phyloP scores from a whole-genome alignment of 2,888 invertebrate species.

The Pterostichus niger region DNA sequence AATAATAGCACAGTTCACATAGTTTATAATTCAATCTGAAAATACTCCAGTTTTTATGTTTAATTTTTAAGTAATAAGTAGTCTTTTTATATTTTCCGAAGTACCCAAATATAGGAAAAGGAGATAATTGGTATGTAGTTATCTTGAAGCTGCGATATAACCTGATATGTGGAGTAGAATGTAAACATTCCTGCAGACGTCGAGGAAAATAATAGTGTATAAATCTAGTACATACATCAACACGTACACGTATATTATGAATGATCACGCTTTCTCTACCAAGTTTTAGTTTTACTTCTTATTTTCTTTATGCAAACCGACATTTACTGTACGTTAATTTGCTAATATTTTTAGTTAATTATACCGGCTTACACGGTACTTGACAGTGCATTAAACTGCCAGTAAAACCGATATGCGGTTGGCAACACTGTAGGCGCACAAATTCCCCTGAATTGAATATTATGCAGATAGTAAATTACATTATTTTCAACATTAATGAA shows the following conservation, averaged over 20 bases:
- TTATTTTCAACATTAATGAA: constrained; percentile 29
- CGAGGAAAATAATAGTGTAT: constrained; percentile 11
- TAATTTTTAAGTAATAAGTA: no score
- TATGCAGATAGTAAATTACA: constrained; percentile 19
- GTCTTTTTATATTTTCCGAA: no score
- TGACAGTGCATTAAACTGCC: constrained; percentile 11
- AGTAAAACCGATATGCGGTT: constrained; percentile 13
- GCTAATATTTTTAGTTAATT: constrained; percentile 24
- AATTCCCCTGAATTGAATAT: constrained; percentile 13
- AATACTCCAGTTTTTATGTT: no score
- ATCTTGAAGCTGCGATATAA: no score
- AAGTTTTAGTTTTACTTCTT: constrained; percentile 15
- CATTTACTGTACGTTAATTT: constrained; percentile 24
- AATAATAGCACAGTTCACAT: no score
- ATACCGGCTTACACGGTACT: constrained; percentile 9
- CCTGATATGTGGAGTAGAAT: no score
- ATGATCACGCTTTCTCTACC: constrained; percentile 20
- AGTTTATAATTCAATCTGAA: no score
- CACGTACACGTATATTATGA: constrained; percentile 21
- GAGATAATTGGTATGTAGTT: no score
- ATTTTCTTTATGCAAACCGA: background rate
- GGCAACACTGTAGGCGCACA: constrained; percentile 12
- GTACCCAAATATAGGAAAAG: no score
- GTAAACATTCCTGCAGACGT: no score
- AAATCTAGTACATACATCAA: constrained; percentile 24